These are phyloP conservation scores for Agrochola lota DNA, from an alignment of 2,888 invertebrate species.

Conservation along the genomic window DNA sequence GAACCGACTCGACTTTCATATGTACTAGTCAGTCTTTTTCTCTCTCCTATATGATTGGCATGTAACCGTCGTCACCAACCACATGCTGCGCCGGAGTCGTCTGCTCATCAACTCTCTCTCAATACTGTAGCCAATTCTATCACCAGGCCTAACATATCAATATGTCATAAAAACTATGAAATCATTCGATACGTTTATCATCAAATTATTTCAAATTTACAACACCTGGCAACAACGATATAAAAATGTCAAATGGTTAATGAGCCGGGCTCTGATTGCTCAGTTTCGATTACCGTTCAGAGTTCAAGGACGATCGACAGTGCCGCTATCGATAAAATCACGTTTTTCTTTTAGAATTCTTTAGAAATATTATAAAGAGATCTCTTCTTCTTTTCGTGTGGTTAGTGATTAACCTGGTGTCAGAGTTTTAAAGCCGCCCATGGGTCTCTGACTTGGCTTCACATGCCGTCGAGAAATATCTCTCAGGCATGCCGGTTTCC, in stretches of 20 bases:
- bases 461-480: too few species aligned
- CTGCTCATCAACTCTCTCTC: not conserved
- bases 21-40: constrained; percentile 14
- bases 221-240: constrained; percentile 46
- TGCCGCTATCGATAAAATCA: constrained; percentile 19
- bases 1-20: not conserved
- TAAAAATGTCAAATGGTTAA: constrained; percentile 58
- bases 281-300: constrained; percentile 33
- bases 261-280: constrained; percentile 42
- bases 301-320: constrained; percentile 51
- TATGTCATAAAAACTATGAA: constrained; percentile 22
- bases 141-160: not conserved
- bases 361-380: not conserved
- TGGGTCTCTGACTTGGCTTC: too few species aligned
- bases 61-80: not conserved
- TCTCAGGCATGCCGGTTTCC: too few species aligned
- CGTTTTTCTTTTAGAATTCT: constrained; percentile 26
- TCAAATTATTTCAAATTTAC: constrained; percentile 51
- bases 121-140: constrained; percentile 14
- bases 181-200: constrained; percentile 40
- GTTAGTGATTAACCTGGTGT: too few species aligned
- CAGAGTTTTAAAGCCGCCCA: too few species aligned
- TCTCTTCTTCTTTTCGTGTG: too few species aligned
- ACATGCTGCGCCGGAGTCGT: not conserved
- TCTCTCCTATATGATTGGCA: constrained; percentile 6